A percentile compares a stretch with the other conserved stretches of the same genome.
Conservation (phyloP, 2,888 invertebrate genomes). For the Subacronicta megacephala region DNA sequence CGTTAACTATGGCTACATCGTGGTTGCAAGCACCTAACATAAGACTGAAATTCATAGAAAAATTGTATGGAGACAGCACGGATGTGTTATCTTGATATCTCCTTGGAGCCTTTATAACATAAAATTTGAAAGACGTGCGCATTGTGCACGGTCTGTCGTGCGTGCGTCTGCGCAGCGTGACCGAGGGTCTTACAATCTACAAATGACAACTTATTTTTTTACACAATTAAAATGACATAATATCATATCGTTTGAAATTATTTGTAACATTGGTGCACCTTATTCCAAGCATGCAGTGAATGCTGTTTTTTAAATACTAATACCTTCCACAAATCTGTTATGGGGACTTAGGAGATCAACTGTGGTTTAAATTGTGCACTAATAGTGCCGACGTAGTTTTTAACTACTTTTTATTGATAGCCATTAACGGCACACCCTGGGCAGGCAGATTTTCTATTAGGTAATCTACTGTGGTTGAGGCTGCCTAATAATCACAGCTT, state of each 20-base stretch:
- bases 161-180: conserved; percentile 67
- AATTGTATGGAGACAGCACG: not conserved
- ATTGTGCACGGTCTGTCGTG: conserved; percentile 67
- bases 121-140: conserved; percentile 59
- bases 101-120: conserved; percentile 48
- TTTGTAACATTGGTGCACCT: not conserved
- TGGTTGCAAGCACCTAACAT: too few relatives aligned
- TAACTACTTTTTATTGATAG: too few relatives aligned
- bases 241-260: not conserved
- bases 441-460: too few relatives aligned
- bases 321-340: too few relatives aligned
- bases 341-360: too few relatives aligned
- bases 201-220: conserved; percentile 47
- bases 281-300: not conserved
- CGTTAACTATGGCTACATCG: too few relatives aligned
- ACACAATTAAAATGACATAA: conserved; percentile 16
- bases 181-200: conserved; percentile 45
- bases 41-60: not conserved
- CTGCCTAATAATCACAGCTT: too few relatives aligned
- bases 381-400: too few relatives aligned
- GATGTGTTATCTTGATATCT: conserved; percentile 47
- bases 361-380: too few relatives aligned
- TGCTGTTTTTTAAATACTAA: too few relatives aligned
- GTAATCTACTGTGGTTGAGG: too few relatives aligned
- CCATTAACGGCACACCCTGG: too few relatives aligned